These are phyloP conservation scores for Lepidotrigona ventralis DNA, from an alignment of 1,140 invertebrate genomes.

Conservation along the genomic window DNA sequence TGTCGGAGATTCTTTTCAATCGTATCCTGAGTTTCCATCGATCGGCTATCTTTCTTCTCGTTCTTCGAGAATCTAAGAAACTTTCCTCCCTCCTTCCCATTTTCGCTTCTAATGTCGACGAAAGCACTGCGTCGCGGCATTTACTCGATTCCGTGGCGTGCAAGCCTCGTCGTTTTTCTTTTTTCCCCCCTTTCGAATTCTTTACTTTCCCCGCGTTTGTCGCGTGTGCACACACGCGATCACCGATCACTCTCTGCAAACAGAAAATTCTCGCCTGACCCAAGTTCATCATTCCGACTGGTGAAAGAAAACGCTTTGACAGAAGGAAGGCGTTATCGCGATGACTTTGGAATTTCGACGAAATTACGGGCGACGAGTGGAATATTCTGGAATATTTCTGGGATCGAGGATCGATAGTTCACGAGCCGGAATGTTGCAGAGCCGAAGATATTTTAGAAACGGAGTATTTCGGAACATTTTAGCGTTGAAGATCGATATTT, in stretches of 20 bases:
- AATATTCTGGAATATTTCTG: background rate
- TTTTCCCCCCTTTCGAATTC: background rate
- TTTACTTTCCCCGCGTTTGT: background rate
- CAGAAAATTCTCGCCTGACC: background rate
- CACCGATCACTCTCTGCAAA: background rate
- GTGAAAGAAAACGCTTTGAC: background rate
- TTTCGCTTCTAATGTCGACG: background rate
- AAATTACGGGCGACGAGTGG: background rate
- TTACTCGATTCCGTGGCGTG: background rate
- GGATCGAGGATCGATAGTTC: too few species aligned
- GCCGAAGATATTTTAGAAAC: too few species aligned
- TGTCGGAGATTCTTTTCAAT: constrained; percentile 15
- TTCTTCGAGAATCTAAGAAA: background rate
- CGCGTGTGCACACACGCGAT: background rate
- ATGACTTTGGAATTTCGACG: background rate
- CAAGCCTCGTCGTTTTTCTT: background rate
- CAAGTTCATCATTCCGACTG: background rate
- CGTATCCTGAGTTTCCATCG: background rate
- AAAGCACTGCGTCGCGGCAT: background rate
- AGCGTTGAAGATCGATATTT: too few species aligned
- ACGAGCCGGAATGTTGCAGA: too few species aligned
- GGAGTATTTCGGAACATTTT: too few species aligned
- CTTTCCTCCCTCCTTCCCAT: too few species aligned
- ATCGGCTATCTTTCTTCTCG: too few species aligned
- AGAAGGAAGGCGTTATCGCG: background rate